Evolutionary conservation across 2,888 invertebrate species (phyloP), one percentile per base, ranked within the genome.

Genomic region (Ypsolopha scabrella): DNA sequence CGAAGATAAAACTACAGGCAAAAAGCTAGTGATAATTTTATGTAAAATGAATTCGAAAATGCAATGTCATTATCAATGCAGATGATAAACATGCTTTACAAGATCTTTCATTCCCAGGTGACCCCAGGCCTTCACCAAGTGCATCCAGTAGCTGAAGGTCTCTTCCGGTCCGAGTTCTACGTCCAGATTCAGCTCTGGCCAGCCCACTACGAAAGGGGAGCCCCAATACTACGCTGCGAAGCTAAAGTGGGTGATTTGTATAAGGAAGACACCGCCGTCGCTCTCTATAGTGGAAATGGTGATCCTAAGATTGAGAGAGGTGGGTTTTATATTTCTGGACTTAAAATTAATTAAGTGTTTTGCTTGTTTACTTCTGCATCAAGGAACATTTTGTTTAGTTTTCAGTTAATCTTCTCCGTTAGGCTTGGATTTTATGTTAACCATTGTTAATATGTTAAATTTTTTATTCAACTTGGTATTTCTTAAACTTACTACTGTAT

Each of bases 241-340:
- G 91, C 92, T 10, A 87, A 88, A 68, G 88, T 92, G 43, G 85
- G 86, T 7, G 88, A 88, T 38, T 72, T 92, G 59, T 92, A 91
- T 72, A 72, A 72, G 58, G 88, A 90, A 65, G 88, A 90, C 67
- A 86, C 88, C 41, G 89, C 89, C 39, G 80, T 90, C 37, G 89
- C 90, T 52, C 79, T 92, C 49, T 89, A 89, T 57, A 87, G 89
- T 39, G 89, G 89, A 49, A 88, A 90, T 52, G 88, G 91, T 48
- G 90, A 92, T 63, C 92, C 92, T 51, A 89, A 91, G 60, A 92
- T 92, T 55, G 91, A 91, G 73, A 88, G 91, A 89, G 91, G 92
- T 91, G 65, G 78, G 78, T 33, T 39, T 6, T 9, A 11, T 39
- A 11, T 6, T 7, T 10, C 9, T 39, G 39, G n/a, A 6, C 39